Percentiles rank a stretch among this genome's conserved stretches.
These are phyloP conservation scores for Antechinus stuartii DNA, from an alignment of 2,113 vertebrate genomes.

Conservation along the genomic window DNA sequence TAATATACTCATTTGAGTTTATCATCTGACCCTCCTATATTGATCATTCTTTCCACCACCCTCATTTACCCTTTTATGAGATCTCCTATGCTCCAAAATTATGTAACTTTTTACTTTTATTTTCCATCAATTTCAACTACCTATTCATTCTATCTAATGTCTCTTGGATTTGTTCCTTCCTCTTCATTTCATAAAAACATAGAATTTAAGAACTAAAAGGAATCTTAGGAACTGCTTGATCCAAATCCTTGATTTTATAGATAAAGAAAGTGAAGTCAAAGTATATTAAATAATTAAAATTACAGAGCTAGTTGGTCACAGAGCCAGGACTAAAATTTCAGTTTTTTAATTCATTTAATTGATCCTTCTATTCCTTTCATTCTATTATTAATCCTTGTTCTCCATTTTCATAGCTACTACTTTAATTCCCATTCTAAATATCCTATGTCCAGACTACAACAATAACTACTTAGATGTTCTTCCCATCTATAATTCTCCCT, in stretches of 20 bases:
- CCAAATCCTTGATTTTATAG: not conserved
- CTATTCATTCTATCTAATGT: not conserved
- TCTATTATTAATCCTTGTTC: not conserved
- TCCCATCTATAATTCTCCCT: not conserved
- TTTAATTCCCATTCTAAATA: slow-evolving; percentile 7
- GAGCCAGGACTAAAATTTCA: not conserved
- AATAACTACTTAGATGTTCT: not conserved
- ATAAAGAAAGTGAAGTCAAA: not conserved
- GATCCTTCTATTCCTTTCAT: not conserved
- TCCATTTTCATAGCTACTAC: slow-evolving; percentile 1
- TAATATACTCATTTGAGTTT: not conserved
- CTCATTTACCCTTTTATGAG: not conserved
- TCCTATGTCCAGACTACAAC: slow-evolving; percentile 1
- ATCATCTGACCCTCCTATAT: slow-evolving; percentile 10
- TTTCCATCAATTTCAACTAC: not conserved
- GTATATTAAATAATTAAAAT: not conserved
- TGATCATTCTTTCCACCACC: not conserved
- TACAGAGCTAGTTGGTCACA: not conserved
- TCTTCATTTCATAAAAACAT: not conserved
- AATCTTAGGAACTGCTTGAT: not conserved
- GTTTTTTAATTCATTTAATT: not conserved
- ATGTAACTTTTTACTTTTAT: not conserved
- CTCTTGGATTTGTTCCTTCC: slow-evolving; percentile 12
- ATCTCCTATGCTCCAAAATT: slow-evolving; percentile 7
- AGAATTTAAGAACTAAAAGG: not conserved